phyloP scores from a whole-genome alignment of 2,797 vertebrate species.

The Bovichtus variegatus region DNA sequence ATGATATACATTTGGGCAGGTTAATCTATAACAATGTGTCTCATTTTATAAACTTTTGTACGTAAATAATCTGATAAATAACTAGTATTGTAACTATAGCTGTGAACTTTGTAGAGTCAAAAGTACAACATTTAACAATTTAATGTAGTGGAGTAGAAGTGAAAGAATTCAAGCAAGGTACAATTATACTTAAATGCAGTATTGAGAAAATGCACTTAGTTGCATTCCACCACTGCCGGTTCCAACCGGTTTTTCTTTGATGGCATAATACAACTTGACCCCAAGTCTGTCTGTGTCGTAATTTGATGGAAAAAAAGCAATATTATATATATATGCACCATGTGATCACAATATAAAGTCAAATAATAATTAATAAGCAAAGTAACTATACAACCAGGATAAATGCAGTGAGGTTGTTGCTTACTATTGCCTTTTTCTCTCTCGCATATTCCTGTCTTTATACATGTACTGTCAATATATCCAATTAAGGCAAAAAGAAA shows the following conservation, averaged over 20 bases:
- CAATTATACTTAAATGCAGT: too few relatives aligned
- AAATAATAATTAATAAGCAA: background rate
- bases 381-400: background rate
- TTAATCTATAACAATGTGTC: background rate
- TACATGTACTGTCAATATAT: background rate
- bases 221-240: background rate
- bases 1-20: background rate
- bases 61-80: background rate
- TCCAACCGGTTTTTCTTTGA: background rate
- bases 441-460: background rate
- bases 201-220: background rate
- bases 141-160: background rate
- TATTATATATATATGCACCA: background rate
- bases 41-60: background rate
- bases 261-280: background rate
- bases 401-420: background rate
- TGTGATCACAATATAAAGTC: background rate
- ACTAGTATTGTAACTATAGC: background rate
- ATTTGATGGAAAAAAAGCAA: background rate
- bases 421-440: background rate
- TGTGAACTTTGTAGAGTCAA: background rate
- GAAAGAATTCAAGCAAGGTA: background rate
- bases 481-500: background rate
- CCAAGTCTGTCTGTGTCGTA: background rate
- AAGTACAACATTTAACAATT: background rate